Evolutionary conservation across 2,113 vertebrate genomes (phyloP).

Genomic region (Eidolon helvum): DNA sequence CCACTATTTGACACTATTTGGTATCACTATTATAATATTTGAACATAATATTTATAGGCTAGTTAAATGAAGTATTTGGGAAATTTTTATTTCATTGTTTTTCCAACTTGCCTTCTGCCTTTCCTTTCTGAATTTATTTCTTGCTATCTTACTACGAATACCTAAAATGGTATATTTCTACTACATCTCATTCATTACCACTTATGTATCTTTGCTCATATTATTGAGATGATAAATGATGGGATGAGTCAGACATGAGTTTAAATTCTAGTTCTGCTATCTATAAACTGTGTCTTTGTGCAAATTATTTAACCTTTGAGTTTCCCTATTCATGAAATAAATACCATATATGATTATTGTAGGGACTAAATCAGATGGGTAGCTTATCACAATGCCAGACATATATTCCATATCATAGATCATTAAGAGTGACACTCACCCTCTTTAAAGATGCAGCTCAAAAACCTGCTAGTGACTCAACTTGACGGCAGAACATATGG

Average conservation of each 20-base stretch:
- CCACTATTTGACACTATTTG: background rate
- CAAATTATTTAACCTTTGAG: background rate
- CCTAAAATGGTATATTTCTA: background rate
- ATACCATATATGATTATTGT: background rate
- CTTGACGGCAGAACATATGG: background rate
- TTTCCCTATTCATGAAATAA: background rate
- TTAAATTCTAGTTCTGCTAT: background rate
- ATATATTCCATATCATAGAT: background rate
- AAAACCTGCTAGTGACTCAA: background rate
- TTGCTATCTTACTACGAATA: background rate
- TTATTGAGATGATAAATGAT: background rate
- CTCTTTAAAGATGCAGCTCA: background rate
- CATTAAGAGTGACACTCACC: background rate
- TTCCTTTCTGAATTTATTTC: slow-evolving; percentile 14
- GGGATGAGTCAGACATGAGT: background rate
- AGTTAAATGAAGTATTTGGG: background rate
- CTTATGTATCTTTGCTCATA: background rate
- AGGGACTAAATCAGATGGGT: background rate
- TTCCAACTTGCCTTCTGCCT: slow-evolving; percentile 18
- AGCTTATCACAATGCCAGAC: background rate
- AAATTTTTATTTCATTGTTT: background rate
- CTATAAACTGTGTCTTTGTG: background rate
- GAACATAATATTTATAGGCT: background rate
- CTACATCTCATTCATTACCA: background rate
- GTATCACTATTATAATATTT: background rate